Evolutionary conservation across 2,888 invertebrate genomes (phyloP).

Genomic region (Xanthorhoe spadicearia): DNA sequence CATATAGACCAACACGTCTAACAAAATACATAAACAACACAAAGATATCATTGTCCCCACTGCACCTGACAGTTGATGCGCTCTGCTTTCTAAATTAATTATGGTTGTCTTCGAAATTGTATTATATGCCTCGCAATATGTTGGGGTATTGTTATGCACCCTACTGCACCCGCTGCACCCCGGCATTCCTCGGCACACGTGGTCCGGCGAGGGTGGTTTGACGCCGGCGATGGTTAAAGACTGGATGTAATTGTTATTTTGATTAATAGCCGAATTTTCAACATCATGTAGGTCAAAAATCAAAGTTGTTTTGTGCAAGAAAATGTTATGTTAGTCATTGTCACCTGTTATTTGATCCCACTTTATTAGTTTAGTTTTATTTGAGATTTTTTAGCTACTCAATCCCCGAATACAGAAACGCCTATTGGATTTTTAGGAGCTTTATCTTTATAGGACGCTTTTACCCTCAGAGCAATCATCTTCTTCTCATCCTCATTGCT

Average conservation of each 20-base stretch:
- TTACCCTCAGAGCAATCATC: too few species aligned
- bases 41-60: constrained; percentile 4
- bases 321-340: too few species aligned
- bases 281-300: constrained; percentile 1
- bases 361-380: too few species aligned
- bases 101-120: constrained; percentile 57
- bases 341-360: too few species aligned
- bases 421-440: too few species aligned
- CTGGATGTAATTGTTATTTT: constrained; percentile 42
- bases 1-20: too few species aligned
- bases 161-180: constrained; percentile 43
- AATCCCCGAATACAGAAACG: too few species aligned
- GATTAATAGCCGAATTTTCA: constrained; percentile 35
- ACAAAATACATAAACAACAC: not conserved
- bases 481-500: too few species aligned
- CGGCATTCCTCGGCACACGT: constrained; percentile 74
- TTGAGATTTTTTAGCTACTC: not conserved
- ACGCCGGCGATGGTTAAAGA: constrained; percentile 41
- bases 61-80: constrained; percentile 46
- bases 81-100: constrained; percentile 48
- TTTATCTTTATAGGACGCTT: too few species aligned
- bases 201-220: constrained; percentile 49
- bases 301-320: not conserved
- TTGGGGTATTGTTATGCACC: constrained; percentile 60
- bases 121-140: constrained; percentile 64